A percentile compares a stretch with the other conserved stretches of the same genome.
phyloP scores from a whole-genome alignment of 2,888 invertebrate genomes.

The Odontocerum albicorne region DNA sequence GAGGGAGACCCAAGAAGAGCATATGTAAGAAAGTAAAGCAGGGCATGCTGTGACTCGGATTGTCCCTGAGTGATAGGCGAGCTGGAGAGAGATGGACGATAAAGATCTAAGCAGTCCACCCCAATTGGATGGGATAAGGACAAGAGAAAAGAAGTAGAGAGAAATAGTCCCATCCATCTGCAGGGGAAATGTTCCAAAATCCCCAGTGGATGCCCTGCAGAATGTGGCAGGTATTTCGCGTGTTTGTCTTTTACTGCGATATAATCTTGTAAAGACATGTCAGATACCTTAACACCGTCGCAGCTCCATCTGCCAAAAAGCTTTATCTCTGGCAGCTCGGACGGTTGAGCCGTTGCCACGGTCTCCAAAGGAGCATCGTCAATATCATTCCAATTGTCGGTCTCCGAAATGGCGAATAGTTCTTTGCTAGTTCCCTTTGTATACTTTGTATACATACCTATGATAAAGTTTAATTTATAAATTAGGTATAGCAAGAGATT shows the following conservation, averaged over 20 bases:
- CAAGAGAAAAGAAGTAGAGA: no score
- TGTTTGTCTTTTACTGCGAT: slow-evolving; percentile 97
- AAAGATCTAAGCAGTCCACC: no score
- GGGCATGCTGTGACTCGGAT: no score
- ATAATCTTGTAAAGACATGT: slow-evolving; percentile 97
- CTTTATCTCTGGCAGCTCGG: slow-evolving; percentile 95
- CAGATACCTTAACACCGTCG: slow-evolving; percentile 96
- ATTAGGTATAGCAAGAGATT: neutral
- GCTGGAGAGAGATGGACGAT: no score
- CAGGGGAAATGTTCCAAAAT: no score
- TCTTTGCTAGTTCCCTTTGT: no score
- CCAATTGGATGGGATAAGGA: no score
- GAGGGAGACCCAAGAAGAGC: no score
- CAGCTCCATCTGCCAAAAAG: slow-evolving; percentile 96
- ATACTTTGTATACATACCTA: neutral
- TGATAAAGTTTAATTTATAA: neutral
- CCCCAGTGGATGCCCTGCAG: no score
- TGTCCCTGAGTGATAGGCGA: no score
- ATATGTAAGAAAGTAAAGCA: no score
- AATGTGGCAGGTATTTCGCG: slow-evolving; percentile 98
- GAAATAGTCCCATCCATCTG: no score
- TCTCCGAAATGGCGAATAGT: slow-evolving; percentile 21
- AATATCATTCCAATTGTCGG: slow-evolving; percentile 27
- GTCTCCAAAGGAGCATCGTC: slow-evolving; percentile 35
- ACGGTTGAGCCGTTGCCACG: slow-evolving; percentile 59